phyloP scores from a whole-genome alignment of 2,888 invertebrate genomes.

The Caenorhabditis drosophilae region DNA sequence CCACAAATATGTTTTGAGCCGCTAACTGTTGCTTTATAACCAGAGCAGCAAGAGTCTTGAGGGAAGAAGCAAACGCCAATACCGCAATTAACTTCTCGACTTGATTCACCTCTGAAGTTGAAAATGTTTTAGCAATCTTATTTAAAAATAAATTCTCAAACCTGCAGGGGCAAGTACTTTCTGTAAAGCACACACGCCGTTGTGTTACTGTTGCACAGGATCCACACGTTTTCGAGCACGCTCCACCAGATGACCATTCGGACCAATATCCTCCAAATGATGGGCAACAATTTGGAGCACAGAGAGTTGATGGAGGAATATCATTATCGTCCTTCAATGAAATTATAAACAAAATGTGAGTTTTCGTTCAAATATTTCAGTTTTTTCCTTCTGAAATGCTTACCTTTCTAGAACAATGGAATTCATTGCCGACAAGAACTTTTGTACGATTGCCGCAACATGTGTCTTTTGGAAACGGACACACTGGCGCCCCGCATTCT shows the following conservation, averaged over 20 bases:
- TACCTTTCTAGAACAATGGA: conserved; percentile 24
- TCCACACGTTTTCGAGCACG: conserved; percentile 39
- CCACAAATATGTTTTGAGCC: conserved; percentile 34
- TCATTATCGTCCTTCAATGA: conserved; percentile 21
- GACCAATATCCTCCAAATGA: conserved; percentile 47
- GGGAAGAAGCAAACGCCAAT: conserved; percentile 47
- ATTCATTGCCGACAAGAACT: conserved; percentile 14
- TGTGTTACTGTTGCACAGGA: conserved; percentile 39
- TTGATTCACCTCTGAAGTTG: conserved; percentile 21
- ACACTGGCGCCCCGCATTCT: conserved; percentile 32
- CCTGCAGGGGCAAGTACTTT: conserved; percentile 36
- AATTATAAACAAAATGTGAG: not conserved
- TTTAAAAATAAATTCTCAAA: conserved; percentile 9
- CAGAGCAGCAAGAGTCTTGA: conserved; percentile 35
- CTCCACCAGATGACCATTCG: conserved; percentile 37
- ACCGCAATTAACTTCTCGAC: conserved; percentile 31
- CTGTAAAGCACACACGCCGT: conserved; percentile 17
- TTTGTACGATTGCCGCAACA: conserved; percentile 41
- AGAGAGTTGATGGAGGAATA: conserved; percentile 24
- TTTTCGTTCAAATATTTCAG: conserved; percentile 2
- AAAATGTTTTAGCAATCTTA: not conserved
- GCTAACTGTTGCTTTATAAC: conserved; percentile 29
- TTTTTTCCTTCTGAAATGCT: no score
- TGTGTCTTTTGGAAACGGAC: conserved; percentile 33
- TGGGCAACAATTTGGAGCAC: conserved; percentile 37